phyloP scores from a whole-genome alignment of 2,888 invertebrate genomes.

The Mimumesa dahlbomi region DNA sequence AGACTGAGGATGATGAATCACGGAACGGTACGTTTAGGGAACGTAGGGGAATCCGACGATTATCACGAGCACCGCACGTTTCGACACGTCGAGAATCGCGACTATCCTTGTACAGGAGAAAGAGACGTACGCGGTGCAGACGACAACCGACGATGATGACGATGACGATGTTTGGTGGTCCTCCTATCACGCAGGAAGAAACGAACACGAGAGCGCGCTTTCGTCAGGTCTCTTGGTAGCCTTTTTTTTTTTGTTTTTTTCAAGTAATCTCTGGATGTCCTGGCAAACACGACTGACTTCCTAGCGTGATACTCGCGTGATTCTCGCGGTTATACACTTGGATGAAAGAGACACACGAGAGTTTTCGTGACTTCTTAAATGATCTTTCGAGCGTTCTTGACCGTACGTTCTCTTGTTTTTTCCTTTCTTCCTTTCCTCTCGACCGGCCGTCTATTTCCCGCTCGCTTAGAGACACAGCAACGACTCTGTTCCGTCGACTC shows the following conservation, averaged over 20 bases:
- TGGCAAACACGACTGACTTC: constrained; percentile 28
- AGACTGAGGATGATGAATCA: neutral
- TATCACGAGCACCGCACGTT: constrained; percentile 46
- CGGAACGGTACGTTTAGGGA: constrained; percentile 3
- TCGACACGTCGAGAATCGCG: constrained; percentile 30
- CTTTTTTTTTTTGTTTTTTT: neutral
- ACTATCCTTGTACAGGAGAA: constrained; percentile 14
- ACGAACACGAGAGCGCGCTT: constrained; percentile 48
- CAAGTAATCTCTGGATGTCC: constrained; percentile 10
- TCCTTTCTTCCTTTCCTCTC: constrained; percentile 36
- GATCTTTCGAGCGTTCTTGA: constrained; percentile 49
- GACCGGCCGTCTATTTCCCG: constrained; percentile 52
- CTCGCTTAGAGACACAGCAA: constrained; percentile 41
- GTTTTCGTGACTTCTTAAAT: constrained; percentile 36
- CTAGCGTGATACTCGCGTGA: constrained; percentile 38
- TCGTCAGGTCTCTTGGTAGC: constrained; percentile 21
- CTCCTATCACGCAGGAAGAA: constrained; percentile 30
- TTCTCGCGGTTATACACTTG: constrained; percentile 41
- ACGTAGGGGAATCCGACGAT: constrained; percentile 28
- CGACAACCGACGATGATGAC: too few relatives aligned
- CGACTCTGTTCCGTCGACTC: constrained; percentile 44
- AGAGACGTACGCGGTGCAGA: constrained; percentile 28
- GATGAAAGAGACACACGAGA: constrained; percentile 37
- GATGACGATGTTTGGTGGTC: constrained; percentile 19
- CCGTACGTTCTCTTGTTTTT: constrained; percentile 51